Conservation (phyloP, 2,888 invertebrate species). For the Aspidiotus rigidus region DNA sequence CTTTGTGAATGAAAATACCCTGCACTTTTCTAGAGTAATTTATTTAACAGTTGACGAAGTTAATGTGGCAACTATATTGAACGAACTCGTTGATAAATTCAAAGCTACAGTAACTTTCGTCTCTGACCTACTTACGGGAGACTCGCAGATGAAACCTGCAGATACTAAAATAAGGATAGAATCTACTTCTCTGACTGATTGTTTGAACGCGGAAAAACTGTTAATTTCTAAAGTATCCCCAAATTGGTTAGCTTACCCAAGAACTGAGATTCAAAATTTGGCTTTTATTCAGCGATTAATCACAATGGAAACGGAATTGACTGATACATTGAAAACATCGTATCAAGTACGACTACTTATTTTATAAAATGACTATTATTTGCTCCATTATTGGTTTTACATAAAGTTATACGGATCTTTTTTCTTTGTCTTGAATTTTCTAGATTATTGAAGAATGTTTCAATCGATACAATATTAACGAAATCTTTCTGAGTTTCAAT, state of each 20-base stretch:
- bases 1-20: conserved; percentile 41
- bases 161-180: conserved; percentile 48
- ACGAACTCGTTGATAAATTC: conserved; percentile 46
- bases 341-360: conserved; percentile 6
- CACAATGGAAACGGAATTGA: not conserved
- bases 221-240: conserved; percentile 43
- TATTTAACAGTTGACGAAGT: conserved; percentile 42
- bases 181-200: conserved; percentile 42
- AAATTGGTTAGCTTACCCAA: conserved; percentile 42
- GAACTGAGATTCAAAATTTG: conserved; percentile 36
- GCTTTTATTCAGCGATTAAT: conserved; percentile 16
- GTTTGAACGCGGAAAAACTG: conserved; percentile 43
- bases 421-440: conserved; percentile 38
- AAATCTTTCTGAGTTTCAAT: conserved; percentile 87
- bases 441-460: conserved; percentile 57
- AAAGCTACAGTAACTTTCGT: conserved; percentile 47
- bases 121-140: conserved; percentile 49
- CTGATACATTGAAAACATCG: conserved; percentile 6
- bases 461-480: conserved; percentile 55
- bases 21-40: conserved; percentile 38
- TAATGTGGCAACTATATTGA: conserved; percentile 42
- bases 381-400: not conserved
- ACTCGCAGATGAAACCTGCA: conserved; percentile 45
- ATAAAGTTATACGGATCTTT: not conserved
- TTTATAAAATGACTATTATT: not conserved